These are phyloP conservation scores for Clarias batrachus DNA, from an alignment of 2,113 vertebrate genomes.

Conservation along the genomic window DNA sequence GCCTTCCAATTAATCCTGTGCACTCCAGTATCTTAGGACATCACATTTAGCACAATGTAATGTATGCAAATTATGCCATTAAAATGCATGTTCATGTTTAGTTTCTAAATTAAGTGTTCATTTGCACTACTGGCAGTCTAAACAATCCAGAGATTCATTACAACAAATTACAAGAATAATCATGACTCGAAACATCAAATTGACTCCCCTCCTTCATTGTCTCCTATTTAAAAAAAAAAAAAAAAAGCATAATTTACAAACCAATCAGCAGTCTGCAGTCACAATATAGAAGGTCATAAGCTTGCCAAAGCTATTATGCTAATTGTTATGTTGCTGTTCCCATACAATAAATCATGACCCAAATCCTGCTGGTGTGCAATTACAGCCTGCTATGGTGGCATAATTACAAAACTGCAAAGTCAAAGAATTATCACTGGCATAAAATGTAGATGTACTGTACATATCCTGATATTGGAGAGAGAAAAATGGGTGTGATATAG, in stretches of 20 bases:
- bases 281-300: conserved; percentile 49
- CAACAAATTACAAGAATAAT: conserved; percentile 75
- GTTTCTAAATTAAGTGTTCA: conserved; percentile 72
- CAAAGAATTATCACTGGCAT: conserved; percentile 19
- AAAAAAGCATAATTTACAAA: conserved; percentile 53
- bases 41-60: conserved; percentile 69
- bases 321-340: conserved; percentile 44
- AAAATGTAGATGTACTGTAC: not conserved
- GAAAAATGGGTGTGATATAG: not conserved
- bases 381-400: conserved; percentile 42
- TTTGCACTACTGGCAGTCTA: conserved; percentile 67
- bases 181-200: conserved; percentile 71
- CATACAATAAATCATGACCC: conserved; percentile 51
- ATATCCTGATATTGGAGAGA: not conserved
- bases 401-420: conserved; percentile 42
- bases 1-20: conserved; percentile 50
- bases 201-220: conserved; percentile 57
- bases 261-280: conserved; percentile 54
- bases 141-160: conserved; percentile 67
- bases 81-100: conserved; percentile 74
- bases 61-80: conserved; percentile 74
- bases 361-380: conserved; percentile 44
- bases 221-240: conserved; percentile 56
- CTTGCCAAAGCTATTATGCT: conserved; percentile 48
- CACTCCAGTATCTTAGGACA: conserved; percentile 59